These are phyloP conservation scores for Propithecus perrieri DNA, from an alignment of 2,797 vertebrate species.

Conservation along the genomic window DNA sequence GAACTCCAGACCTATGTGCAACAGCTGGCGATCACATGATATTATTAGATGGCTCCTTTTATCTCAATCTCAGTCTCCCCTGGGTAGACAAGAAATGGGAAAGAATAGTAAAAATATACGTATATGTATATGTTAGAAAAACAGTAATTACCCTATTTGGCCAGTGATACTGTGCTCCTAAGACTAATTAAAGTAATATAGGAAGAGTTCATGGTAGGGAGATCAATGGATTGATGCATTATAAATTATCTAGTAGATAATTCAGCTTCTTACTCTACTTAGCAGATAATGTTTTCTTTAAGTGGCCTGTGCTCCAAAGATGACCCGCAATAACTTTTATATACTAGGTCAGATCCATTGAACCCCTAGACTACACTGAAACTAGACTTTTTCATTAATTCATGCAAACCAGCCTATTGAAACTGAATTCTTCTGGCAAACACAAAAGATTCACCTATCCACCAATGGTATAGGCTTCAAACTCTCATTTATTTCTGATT, in stretches of 20 bases:
- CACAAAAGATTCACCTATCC: not conserved
- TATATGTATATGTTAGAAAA: slow-evolving; percentile 27
- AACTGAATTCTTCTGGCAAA: not conserved
- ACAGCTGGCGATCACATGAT: not conserved
- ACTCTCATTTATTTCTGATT: not conserved
- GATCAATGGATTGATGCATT: slow-evolving; percentile 73
- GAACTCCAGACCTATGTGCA: not conserved
- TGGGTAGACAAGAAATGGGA: not conserved
- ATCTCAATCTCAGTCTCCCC: not conserved
- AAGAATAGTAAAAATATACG: not conserved
- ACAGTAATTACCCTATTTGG: slow-evolving; percentile 66
- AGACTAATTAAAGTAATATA: slow-evolving; percentile 75
- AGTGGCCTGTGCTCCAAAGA: not conserved
- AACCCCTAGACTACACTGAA: not conserved
- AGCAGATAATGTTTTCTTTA: slow-evolving; percentile 46
- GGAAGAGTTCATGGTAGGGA: slow-evolving; percentile 56
- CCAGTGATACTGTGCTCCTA: slow-evolving; percentile 70
- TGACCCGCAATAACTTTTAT: not conserved
- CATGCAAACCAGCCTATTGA: not conserved
- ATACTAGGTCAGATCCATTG: not conserved
- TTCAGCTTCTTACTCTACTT: slow-evolving; percentile 62
- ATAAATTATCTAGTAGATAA: slow-evolving; percentile 54
- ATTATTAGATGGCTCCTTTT: not conserved
- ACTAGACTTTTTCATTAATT: not conserved
- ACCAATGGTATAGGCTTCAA: not conserved